Conservation (phyloP, 2,888 invertebrate species). For the Metalampra italica region DNA sequence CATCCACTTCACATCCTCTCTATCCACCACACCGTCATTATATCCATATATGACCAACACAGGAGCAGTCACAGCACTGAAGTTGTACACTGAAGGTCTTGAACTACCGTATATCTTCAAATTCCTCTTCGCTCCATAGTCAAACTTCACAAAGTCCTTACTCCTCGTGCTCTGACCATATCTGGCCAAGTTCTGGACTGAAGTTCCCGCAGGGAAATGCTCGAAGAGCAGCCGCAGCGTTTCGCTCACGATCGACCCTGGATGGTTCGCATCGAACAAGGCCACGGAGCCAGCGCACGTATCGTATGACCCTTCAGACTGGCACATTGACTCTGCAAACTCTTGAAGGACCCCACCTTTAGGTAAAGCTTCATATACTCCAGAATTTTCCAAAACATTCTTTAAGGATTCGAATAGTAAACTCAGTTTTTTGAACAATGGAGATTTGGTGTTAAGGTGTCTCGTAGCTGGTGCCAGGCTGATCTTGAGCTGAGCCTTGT, state of each 20-base stretch:
- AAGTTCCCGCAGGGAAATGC: constrained; percentile 53
- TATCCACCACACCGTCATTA: constrained; percentile 79
- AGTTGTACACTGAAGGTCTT: constrained; percentile 44
- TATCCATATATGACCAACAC: constrained; percentile 46
- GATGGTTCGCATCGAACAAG: constrained; percentile 39
- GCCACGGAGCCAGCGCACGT: constrained; percentile 31
- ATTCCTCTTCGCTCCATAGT: constrained; percentile 46
- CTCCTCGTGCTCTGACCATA: constrained; percentile 47
- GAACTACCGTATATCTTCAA: constrained; percentile 38
- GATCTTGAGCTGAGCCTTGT: constrained; percentile 79
- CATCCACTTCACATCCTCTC: constrained; percentile 75
- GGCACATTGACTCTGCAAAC: constrained; percentile 45
- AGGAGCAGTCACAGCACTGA: constrained; percentile 42
- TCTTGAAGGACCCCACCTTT: constrained; percentile 43
- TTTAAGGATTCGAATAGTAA: constrained; percentile 24
- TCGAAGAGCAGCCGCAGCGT: constrained; percentile 37
- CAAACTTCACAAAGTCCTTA: constrained; percentile 44
- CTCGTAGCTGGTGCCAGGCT: constrained; percentile 81
- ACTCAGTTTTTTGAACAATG: constrained; percentile 23
- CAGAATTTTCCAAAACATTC: constrained; percentile 22
- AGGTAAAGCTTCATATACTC: constrained; percentile 41
- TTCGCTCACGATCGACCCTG: constrained; percentile 42
- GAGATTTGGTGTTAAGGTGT: constrained; percentile 59
- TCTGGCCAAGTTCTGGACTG: constrained; percentile 43
- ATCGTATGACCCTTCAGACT: constrained; percentile 28